Percentiles rank a stretch among this genome's conserved stretches.
phyloP scores from a whole-genome alignment of 2,797 vertebrate species.

The Eulemur albifrons region DNA sequence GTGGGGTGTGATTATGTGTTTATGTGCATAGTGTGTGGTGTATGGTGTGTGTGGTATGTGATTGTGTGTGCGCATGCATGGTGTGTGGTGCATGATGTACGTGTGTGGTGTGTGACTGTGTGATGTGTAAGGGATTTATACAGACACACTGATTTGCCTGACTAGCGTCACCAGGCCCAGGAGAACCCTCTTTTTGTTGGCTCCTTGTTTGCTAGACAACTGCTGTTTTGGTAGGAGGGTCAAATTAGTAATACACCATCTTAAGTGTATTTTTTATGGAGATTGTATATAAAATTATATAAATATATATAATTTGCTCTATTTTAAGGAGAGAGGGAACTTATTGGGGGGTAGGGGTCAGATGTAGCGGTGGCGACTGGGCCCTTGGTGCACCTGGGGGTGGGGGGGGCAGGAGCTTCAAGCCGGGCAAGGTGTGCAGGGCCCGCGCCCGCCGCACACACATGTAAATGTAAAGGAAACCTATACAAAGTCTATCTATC shows the following conservation, averaged over 20 bases:
- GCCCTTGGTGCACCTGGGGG: background rate
- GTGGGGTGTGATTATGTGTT: too few relatives aligned
- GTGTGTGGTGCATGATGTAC: background rate
- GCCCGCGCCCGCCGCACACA: conserved; percentile 73
- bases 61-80: background rate
- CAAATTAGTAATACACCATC: conserved; percentile 53
- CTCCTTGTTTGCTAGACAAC: conserved; percentile 59
- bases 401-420: background rate
- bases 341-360: conserved; percentile 55
- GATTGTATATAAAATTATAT: conserved; percentile 85
- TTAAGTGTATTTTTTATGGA: conserved; percentile 78
- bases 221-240: conserved; percentile 60
- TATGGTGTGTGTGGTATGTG: background rate
- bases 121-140: background rate
- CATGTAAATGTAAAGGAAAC: conserved; percentile 80
- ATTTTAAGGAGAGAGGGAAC: conserved; percentile 83
- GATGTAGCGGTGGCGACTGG: conserved; percentile 38
- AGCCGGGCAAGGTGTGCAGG: conserved; percentile 45
- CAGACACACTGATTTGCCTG: conserved; percentile 31
- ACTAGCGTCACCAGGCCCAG: conserved; percentile 30
- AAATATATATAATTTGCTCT: conserved; percentile 85
- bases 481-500: conserved; percentile 83
- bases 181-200: conserved; percentile 29
- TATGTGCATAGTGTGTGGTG: too few relatives aligned
- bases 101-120: background rate